Base-by-base conservation (phyloP, 2,797 vertebrate species). In the Danio aesculapii region DNA sequence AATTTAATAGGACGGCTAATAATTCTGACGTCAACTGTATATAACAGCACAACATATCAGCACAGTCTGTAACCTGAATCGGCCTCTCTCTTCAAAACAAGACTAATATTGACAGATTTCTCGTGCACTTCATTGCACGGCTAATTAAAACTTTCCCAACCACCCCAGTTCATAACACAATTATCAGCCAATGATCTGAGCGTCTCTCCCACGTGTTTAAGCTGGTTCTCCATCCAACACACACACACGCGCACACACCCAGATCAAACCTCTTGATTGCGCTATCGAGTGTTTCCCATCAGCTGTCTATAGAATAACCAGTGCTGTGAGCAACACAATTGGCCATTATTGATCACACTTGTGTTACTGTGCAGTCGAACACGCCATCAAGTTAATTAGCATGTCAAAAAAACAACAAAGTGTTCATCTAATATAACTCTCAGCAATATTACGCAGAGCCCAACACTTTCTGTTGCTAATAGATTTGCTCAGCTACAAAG, bases 71-170 rank as follows among this genome's bases (percentile, higher is more conserved):
- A 10, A 7, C 64, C 75, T 41, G 30, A 58, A 14, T 11, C 8
- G 16, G 19, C 64, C 64, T 68, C 47, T 49, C 49, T 62, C 43
- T 39, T 43, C 62, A 16, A 62, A 72, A 82, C 79, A 72, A 53
- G 78, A 68, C 86, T 84, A 73, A 64, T 74, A 91, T 87, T 85
- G 83, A 90, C 78, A 46, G 62, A 13, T 46, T 72, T 30, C n/a
- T 19, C 46, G 30, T 55, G 9, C 53, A 49, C 75, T 59, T 83
- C 77, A 80, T 66, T 85, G 49, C 84, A 89, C 81, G 90, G 88
- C 85, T 92, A 91, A 93, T 94, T 92, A 92, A 90, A 81, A 92
- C 85, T 81, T 78, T 84, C 87, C 73, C 77, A 77, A 0, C 81
- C 63, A 72, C 75, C 85, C 84, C 76, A 58, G 77, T 80, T 76